Base-by-base conservation (phyloP, 2,113 vertebrate species). In the Silurus meridionalis region DNA sequence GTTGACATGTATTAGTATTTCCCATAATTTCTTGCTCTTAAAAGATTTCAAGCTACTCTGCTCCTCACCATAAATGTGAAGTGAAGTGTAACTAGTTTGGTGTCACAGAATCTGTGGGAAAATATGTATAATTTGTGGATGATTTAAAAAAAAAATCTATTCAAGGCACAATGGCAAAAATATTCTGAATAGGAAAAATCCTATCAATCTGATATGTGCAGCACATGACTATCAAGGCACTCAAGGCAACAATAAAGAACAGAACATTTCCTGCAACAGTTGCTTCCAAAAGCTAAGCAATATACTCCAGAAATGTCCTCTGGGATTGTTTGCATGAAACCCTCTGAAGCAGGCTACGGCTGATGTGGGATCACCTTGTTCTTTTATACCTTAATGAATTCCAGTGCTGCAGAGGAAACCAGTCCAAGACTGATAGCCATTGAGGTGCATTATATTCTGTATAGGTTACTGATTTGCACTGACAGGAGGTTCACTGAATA, bases 71-170 rank as follows among this genome's bases (percentile, higher is more conserved):
- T 82, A 28, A 82, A 86, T 82, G 57, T 52, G 6, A 88, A 82
- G 46, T 81, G 50, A 72, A 55, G 25, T 66, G 50, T 37, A 52
- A 50, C 69, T 37, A 66, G 64, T 84, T 86, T 52, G 75, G 60
- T 66, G 14, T 28, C 67, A 67, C 17, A 46, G 83, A 90, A 63
- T 83, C 86, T 83, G 55, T 86, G 85, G 78, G 83, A 86, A 82
- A 89, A 86, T 86, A 67, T 87, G 85, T 79, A 53, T 14, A 50
- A 61, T 48, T 81, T 61, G n/a, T 64, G 17, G 3, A 82, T 48
- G 80, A 52, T 53, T 82, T 60, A 9, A 19, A 10, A 80, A 23
- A 63, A 69, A 60, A 52, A 46, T n/a, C n/a, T 67, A 67, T n/a
- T 6, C n/a, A 69, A 50, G 52, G 64, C 19, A 58, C 64, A 37